Base-by-base conservation (phyloP, 2,113 vertebrate genomes). In the Nyctibius bracteatus region DNA sequence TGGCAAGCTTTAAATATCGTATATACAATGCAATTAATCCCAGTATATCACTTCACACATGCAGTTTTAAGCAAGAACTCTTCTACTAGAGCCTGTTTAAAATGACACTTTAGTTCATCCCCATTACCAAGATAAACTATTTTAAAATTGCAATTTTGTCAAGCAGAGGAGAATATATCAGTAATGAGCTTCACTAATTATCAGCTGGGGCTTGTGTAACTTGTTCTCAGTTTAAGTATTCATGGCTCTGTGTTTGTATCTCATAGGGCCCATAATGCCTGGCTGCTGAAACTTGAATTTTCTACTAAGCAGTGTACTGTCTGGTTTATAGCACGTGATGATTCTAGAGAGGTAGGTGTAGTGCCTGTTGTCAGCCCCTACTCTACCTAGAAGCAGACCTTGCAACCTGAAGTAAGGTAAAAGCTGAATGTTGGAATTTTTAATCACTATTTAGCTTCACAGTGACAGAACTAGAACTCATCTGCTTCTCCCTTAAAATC, bases 321-420 rank as follows among this genome's bases (percentile, higher is more conserved):
- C n/a, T 43, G 10, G 41, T 43, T 68, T 16, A 9, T 8, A 65
- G 81, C 51, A 39, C 5, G 7, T 39, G 12, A 11, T 49, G 61
- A 18, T 52, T 52, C 46, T 57, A 0, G 37, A 62, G 9, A 23
- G 24, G 1, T 0, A n/a, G 62, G 5, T 33, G 43, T 7, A 63
- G 54, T 30, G 35, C 43, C 61, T 71, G 1, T 15, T 57, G 37
- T 8, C 55, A 86, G 41, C 90, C 87, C 55, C 44, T 41, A 10
- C 43, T 47, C n/a, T n/a, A 54, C 57, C 49, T 57, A 21, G 5
- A 72, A 44, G 31, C 62, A 84, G 39, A 61, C 9, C 24, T 52
- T 43, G 73, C 8, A 52, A 6, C 22, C 49, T 77, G 10, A 27
- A 61, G 14, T 27, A 22, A 72, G 25, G 33, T 51, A 35, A 57